A percentile compares a stretch with the other conserved stretches of the same genome.
Conservation (phyloP, 2,113 vertebrate species). For the Zosterops japonicus region DNA sequence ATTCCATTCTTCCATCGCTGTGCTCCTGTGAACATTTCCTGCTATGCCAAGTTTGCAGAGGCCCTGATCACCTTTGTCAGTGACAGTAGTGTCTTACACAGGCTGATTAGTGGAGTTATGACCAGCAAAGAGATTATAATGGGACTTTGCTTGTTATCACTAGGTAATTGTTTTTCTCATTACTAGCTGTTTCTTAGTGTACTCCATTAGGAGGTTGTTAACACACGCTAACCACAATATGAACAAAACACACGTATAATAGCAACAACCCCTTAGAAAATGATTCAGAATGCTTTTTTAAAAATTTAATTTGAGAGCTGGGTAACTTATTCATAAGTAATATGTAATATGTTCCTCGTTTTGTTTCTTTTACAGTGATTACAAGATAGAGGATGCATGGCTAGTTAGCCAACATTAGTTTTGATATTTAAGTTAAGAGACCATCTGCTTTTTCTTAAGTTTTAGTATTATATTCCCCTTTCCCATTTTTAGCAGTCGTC, state of each 20-base stretch:
- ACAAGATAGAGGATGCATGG: neutral
- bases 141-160: slow-evolving; percentile 95
- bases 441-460: neutral
- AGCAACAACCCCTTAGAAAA: slow-evolving; percentile 42
- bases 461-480: neutral
- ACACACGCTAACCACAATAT: slow-evolving; percentile 61
- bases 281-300: slow-evolving; percentile 46
- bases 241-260: slow-evolving; percentile 21
- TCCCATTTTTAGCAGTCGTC: neutral
- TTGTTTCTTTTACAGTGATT: slow-evolving; percentile 19
- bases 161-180: slow-evolving; percentile 92
- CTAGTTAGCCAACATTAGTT: neutral
- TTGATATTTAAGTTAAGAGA: neutral
- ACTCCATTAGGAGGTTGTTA: slow-evolving; percentile 73
- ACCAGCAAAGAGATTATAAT: slow-evolving; percentile 99
- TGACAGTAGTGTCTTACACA: slow-evolving; percentile 95
- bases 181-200: slow-evolving; percentile 78
- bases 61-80: slow-evolving; percentile 96
- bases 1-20: slow-evolving; percentile 98
- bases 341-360: slow-evolving; percentile 11
- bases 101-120: slow-evolving; percentile 93
- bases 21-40: slow-evolving; percentile 94
- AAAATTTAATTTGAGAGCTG: slow-evolving; percentile 28
- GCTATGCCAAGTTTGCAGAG: slow-evolving; percentile 95
- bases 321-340: slow-evolving; percentile 51